Base-by-base conservation (phyloP, 2,113 vertebrate species). In the Notarius quadriscutis region DNA sequence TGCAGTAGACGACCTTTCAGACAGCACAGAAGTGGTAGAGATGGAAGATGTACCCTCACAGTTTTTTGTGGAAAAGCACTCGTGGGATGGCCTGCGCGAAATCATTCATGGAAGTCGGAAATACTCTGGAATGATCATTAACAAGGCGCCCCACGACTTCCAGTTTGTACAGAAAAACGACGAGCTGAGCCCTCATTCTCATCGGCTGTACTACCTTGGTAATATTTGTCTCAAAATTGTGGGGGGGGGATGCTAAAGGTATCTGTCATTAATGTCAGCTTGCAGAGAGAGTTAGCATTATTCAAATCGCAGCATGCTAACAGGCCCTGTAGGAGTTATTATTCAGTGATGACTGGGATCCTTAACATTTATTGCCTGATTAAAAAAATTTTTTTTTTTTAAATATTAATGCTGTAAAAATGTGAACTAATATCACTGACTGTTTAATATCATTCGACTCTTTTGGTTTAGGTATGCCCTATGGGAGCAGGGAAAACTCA, bases 401-500 rank as follows among this genome's bases (percentile, higher is more conserved):
- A 50, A 25, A 1, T 51, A 51, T 0, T 1, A 50, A 75, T 75
- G 11, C 25, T 20, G 1, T 75, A 50, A 50, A 75, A 50, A 74
- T 74, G 2, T 50, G 41, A 72, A 72, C 69, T 20, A 72, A 72
- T 69, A 30, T 50, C 30, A 50, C 9, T 10, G 69, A 72, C 15
- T 72, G 69, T 48, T 10, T 75, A 75, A 25, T 10, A 72, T 20
- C 12, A 69, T 22, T 55, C 53, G 71, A 5, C 41, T 17, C 5
- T 80, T 41, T 60, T 83, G 67, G 67, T 0, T 50, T 6, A 99
- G 98, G 97, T 91, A 99, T 99, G 98, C 97, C 97, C 22, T 99
- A 99, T 0, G 98, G 98, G 84, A 99, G 98, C 95, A 95, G 98
- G 88, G 98, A 99, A 92, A 99, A 98, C 92, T 99, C 98, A 18